Conservation (phyloP, 2,888 invertebrate species). For the Ganaspis brasiliensis region DNA sequence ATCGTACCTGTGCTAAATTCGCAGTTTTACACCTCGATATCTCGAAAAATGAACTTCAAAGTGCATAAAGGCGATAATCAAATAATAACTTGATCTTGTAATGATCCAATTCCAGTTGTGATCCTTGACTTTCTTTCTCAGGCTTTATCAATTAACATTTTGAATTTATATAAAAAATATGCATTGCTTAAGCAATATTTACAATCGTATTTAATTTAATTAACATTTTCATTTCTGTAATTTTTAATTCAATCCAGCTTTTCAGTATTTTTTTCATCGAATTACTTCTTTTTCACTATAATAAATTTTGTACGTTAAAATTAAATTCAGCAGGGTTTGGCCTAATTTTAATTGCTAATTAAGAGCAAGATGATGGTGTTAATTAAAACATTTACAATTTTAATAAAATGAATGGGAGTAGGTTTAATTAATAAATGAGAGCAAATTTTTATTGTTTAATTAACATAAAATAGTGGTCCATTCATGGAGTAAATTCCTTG, state of each 20-base stretch:
- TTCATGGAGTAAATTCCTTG: too few relatives aligned
- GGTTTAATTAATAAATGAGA: too few relatives aligned
- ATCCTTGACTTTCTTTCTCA: constrained; percentile 5
- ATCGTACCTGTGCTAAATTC: constrained; percentile 5
- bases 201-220: not conserved
- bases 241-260: not conserved
- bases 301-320: too few relatives aligned
- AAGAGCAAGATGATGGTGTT: too few relatives aligned
- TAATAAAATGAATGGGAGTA: too few relatives aligned
- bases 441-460: too few relatives aligned
- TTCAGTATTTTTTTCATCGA: too few relatives aligned
- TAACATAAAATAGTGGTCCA: too few relatives aligned
- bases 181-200: not conserved
- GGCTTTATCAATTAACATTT: not conserved
- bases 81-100: constrained; percentile 16
- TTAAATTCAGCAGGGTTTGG: too few relatives aligned
- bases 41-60: not conserved
- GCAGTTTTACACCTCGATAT: constrained; percentile 7
- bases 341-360: too few relatives aligned
- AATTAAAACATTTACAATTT: too few relatives aligned
- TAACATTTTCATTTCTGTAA: not conserved
- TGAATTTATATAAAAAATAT: not conserved
- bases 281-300: too few relatives aligned
- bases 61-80: not conserved
- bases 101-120: constrained; percentile 26